Evolutionary conservation across 2,797 vertebrate genomes (phyloP).

Genomic region (Tragopan temminckii): DNA sequence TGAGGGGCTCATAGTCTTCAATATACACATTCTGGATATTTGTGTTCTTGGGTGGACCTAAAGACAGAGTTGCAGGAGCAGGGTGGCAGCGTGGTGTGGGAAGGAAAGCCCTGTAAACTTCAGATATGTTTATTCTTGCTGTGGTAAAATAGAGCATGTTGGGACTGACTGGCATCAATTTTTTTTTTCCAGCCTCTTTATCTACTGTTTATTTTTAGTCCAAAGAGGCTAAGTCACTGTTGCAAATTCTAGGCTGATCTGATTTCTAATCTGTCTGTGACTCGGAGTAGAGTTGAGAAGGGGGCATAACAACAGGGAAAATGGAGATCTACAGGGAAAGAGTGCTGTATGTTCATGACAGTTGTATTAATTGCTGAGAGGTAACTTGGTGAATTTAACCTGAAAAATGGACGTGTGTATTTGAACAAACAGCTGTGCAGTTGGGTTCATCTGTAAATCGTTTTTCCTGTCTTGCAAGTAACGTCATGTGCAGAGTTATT

Average conservation of each 20-base stretch:
- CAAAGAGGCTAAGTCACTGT: background rate
- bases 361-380: background rate
- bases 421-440: background rate
- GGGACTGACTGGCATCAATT: background rate
- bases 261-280: slow-evolving; percentile 24
- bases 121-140: background rate
- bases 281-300: background rate
- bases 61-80: background rate
- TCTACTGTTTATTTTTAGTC: background rate
- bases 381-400: background rate
- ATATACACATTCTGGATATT: rapidly evolving
- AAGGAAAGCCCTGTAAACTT: background rate
- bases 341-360: background rate
- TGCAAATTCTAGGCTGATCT: slow-evolving; percentile 5
- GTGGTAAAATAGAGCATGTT: background rate
- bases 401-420: background rate
- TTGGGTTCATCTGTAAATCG: background rate
- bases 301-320: background rate
- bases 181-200: background rate
- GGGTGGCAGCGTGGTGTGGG: background rate
- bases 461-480: background rate
- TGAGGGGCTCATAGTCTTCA: background rate
- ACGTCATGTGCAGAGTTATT: background rate
- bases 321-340: background rate
- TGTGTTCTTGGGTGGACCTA: background rate